Evolutionary conservation across 2,888 invertebrate genomes (phyloP), one percentile per base, ranked within the genome.

Genomic region (Eupithecia subfuscata): DNA sequence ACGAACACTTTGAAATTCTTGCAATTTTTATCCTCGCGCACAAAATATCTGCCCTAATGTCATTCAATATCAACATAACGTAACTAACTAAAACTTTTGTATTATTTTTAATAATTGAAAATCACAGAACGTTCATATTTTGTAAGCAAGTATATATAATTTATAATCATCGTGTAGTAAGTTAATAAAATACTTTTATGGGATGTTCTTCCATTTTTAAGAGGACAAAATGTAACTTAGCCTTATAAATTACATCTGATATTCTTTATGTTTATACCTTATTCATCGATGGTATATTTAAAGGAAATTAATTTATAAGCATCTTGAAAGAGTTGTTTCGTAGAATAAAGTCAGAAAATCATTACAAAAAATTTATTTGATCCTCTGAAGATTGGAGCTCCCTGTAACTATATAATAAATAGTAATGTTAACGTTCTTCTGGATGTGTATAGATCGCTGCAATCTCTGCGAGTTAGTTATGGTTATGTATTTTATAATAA

Each of bases 401-500:
- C 4, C n/a, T 34, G 0, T 56, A 63, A 2, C 16, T 63, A 63
- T 25, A 11, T 43, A n/a, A 67, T 67, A 43, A 40, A 67, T 67
- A 67, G n/a, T 69, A 69, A 71, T 72, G 70, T 74, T 69, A 76
- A 69, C 60, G 74, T 74, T 75, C 52, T 71, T 75, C 73, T 76
- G 65, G 63, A 72, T 77, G 72, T 75, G 37, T 69, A 60, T 76
- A 68, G 65, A 70, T 40, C 72, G 72, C 63, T 56, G 74, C 71
- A 43, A 34, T 72, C 81, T 79, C 79, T 81, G 79, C 83, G 82
- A 82, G 25, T 86, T 88, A 86, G 83, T 86, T 92, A n/a, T n/a
- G n/a, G n/a, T n/a, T n/a, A 87, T 84, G 91, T 90, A 90, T 93
- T 94, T 94, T 92, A 88, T 93, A 93, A 89, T 91, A 93, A 92